phyloP scores from a whole-genome alignment of 2,888 invertebrate species.

The Steromphala cineraria region DNA sequence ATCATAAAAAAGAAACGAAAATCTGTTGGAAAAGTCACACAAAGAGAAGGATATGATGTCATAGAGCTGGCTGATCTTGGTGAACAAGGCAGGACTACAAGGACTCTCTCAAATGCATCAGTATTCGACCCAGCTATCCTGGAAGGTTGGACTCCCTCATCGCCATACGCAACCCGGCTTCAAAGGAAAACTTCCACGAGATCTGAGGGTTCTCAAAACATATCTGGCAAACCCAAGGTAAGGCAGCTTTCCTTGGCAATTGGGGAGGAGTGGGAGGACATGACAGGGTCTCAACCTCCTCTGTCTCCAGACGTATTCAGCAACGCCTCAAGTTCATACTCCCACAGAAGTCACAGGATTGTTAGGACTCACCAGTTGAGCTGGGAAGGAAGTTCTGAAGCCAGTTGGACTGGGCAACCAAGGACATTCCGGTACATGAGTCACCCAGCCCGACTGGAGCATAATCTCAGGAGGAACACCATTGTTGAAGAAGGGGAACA shows the following conservation, averaged over 20 bases:
- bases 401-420: not conserved
- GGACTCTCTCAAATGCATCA: not conserved
- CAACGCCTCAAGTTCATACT: slow-evolving; percentile 1
- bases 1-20: too few relatives aligned
- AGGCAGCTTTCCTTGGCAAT: slow-evolving; percentile 45
- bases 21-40: too few relatives aligned
- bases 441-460: slow-evolving; percentile 2
- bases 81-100: not conserved
- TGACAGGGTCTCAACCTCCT: slow-evolving; percentile 30
- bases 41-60: too few relatives aligned
- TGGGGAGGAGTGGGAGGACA: slow-evolving; percentile 57
- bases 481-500: not conserved
- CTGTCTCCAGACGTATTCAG: slow-evolving; percentile 10
- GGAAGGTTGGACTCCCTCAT: slow-evolving; percentile 3
- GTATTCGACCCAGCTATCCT: not conserved
- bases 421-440: slow-evolving; percentile 3
- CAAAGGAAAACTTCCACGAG: not conserved
- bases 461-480: not conserved
- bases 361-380: not conserved
- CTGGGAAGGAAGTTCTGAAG: not conserved
- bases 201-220: slow-evolving; percentile 4
- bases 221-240: not conserved
- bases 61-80: not conserved
- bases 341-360: slow-evolving; percentile 4
- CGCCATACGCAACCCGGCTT: not conserved